Evolutionary conservation across 1,140 invertebrate species (phyloP).

Genomic region (Acromyrmex heyeri): DNA sequence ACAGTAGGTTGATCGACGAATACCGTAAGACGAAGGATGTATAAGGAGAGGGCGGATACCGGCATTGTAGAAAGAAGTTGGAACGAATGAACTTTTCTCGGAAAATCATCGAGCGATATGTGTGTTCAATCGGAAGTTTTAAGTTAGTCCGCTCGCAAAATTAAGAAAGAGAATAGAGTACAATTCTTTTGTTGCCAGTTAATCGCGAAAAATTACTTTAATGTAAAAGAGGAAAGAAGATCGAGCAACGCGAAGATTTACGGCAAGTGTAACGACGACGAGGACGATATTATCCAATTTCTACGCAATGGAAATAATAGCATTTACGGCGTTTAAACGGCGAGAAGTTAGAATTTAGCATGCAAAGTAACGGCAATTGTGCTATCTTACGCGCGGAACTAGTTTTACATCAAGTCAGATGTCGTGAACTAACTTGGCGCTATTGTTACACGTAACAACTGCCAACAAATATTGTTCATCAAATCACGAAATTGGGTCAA

Average conservation of each 20-base stretch:
- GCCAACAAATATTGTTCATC: conserved; percentile 51
- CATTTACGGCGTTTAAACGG: conserved; percentile 23
- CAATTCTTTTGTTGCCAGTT: background rate
- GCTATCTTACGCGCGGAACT: conserved; percentile 21
- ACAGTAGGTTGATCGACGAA: conserved; percentile 45
- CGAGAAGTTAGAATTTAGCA: conserved; percentile 27
- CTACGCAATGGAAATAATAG: conserved; percentile 34
- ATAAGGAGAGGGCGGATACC: conserved; percentile 3
- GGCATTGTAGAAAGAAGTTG: conserved; percentile 2
- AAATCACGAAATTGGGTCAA: conserved; percentile 29
- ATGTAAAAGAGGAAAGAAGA: background rate
- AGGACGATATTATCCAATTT: conserved; percentile 18
- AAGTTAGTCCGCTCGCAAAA: background rate
- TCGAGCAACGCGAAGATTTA: background rate
- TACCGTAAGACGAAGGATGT: conserved; percentile 11
- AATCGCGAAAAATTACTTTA: background rate
- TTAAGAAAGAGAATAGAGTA: background rate
- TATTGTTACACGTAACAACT: conserved; percentile 37
- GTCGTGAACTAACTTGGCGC: conserved; percentile 43
- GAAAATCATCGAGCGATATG: conserved; percentile 2
- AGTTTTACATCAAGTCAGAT: conserved; percentile 48
- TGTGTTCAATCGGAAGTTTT: background rate
- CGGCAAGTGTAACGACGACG: background rate
- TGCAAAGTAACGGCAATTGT: conserved; percentile 50
- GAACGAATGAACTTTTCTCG: conserved; percentile 18